A percentile compares a stretch with the other conserved stretches of the same genome.
phyloP scores from a whole-genome alignment of 2,113 vertebrate species.

The Nibea coibor region DNA sequence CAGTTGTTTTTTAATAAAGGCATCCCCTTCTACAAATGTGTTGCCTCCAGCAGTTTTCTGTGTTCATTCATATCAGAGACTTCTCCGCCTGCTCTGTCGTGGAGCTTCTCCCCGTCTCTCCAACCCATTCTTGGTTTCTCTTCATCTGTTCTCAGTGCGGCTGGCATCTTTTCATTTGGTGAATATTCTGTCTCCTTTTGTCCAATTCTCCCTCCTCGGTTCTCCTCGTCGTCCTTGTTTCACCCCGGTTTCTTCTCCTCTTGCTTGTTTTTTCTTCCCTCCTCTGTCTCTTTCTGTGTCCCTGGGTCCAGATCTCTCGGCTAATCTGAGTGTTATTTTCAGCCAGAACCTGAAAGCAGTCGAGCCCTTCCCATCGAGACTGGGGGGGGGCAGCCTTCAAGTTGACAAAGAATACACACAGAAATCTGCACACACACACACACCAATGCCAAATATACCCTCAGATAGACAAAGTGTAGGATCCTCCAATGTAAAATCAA shows the following conservation, averaged over 20 bases:
- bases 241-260: neutral
- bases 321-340: constrained; percentile 15
- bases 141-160: constrained; percentile 15
- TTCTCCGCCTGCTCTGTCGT: too few species aligned
- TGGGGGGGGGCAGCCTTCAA: neutral
- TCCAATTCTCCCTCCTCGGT: neutral
- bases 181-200: neutral
- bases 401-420: neutral
- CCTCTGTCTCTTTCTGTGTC: constrained; percentile 5
- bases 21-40: neutral
- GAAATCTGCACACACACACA: neutral
- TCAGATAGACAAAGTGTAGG: neutral
- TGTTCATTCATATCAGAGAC: neutral
- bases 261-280: neutral
- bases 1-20: neutral
- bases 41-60: neutral
- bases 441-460: neutral
- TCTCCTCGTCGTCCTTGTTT: constrained; percentile 27
- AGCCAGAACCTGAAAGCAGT: constrained; percentile 21
- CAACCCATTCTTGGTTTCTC: constrained; percentile 1
- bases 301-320: constrained; percentile 11
- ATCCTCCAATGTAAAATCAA: neutral
- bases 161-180: constrained; percentile 5
- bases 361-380: neutral
- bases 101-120: neutral